Base-by-base conservation (phyloP, 1,140 invertebrate species). In the Daktulosphaira vitifoliae region DNA sequence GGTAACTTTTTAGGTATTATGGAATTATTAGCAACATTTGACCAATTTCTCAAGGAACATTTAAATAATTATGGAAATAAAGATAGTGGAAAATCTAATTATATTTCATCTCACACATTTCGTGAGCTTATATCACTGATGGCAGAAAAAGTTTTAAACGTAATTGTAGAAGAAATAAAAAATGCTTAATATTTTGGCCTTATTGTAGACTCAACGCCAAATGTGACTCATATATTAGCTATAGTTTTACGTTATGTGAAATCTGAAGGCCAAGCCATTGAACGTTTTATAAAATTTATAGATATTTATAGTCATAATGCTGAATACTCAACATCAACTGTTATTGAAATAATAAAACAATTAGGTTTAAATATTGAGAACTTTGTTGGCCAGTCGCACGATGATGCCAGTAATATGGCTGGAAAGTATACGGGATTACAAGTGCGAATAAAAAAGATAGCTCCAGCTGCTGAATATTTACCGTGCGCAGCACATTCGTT, bases 381-480 rank as follows among this genome's bases (percentile, higher is more conserved):
- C 22, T 69, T 51, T 23, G 33, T 67, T 48, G 69, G 67, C 3
- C 68, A 68, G n/a, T 62, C 48, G 1, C 70, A 69, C 25, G 68
- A 70, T 54, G 68, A 70, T 46, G 67, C 33, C 0, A 15, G 44
- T 1, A 70, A 70, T 25, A 71, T 70, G 68, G 49, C 33, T 20
- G 68, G 68, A 7, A 33, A 29, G 6, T 69, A 71, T 23, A 23
- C 42, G 33, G 68, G 69, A 15, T 39, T 70, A 15, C 66, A 70
- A 65, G n/a, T 38, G 5, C 23, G 26, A 2, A 59, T 71, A 7
- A 62, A 65, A 46, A 33, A 59, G 8, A 2, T 39, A 38, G 67
- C 65, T 66, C 33, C 48, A 44, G 6, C 11, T 23, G 66, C 68
- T 11, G 53, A 68, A 56, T 70, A 38, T n/a, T 18, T 49, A 2